A percentile compares a stretch with the other conserved stretches of the same genome.
Evolutionary conservation across 2,113 vertebrate genomes (phyloP).

Genomic region (Rhinolophus ferrumequinum): DNA sequence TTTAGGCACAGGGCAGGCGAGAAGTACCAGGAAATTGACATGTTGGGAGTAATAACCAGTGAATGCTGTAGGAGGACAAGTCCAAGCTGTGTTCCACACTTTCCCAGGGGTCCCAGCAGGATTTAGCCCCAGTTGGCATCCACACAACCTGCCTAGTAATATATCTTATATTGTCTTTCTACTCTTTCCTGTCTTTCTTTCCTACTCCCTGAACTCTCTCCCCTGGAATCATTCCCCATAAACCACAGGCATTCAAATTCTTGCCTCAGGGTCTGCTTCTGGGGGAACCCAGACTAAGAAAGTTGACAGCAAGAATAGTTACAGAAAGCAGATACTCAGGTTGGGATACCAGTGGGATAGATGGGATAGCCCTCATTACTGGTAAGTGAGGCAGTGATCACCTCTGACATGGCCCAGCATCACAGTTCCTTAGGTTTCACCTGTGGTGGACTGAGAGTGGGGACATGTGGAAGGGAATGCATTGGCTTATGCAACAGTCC

Average conservation of each 20-base stretch:
- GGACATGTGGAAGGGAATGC: background rate
- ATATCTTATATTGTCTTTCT: background rate
- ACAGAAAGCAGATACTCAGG: background rate
- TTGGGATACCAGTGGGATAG: background rate
- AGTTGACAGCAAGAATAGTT: background rate
- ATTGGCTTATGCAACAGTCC: background rate
- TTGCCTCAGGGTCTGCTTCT: background rate
- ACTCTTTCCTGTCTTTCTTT: background rate
- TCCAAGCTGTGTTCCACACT: too few species aligned
- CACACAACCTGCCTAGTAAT: background rate
- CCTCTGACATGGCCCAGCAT: background rate
- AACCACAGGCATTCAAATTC: background rate
- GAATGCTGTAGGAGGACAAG: background rate
- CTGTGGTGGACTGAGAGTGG: background rate
- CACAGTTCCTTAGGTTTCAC: background rate
- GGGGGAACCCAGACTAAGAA: background rate
- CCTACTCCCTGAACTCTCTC: background rate
- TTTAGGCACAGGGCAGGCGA: background rate
- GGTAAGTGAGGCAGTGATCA: too few species aligned
- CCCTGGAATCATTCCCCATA: background rate
- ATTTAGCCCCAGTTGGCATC: background rate
- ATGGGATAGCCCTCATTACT: background rate
- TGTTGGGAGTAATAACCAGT: background rate
- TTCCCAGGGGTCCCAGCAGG: background rate
- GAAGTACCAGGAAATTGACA: background rate